Evolutionary conservation across 2,888 invertebrate species (phyloP).

Genomic region (Xestia xanthographa): DNA sequence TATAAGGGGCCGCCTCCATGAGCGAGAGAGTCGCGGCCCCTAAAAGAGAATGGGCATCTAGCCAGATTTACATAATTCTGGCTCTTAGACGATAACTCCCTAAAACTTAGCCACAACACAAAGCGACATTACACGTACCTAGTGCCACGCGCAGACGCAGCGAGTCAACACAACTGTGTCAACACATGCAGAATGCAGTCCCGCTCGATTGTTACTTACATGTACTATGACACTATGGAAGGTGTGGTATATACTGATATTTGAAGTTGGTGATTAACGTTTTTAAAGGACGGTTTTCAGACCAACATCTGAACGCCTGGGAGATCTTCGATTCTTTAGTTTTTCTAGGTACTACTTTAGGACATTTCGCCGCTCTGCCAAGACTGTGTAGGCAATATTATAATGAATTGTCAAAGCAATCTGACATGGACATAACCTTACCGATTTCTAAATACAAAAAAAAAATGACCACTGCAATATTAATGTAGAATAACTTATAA

Average conservation of each 20-base stretch:
- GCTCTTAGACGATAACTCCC: background rate
- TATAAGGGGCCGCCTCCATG: no score
- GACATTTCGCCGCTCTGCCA: no score
- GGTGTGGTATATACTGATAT: background rate
- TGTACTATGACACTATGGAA: conserved; percentile 10
- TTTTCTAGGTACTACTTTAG: no score
- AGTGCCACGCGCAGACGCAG: conserved; percentile 48
- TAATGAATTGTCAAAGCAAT: no score
- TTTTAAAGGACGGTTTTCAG: background rate
- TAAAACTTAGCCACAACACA: conserved; percentile 23
- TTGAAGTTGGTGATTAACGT: background rate
- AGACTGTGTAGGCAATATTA: no score
- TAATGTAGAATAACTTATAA: no score
- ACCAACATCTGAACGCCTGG: background rate
- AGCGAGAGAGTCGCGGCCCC: no score
- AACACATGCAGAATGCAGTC: conserved; percentile 62
- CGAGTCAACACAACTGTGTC: conserved; percentile 65
- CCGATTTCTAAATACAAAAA: no score
- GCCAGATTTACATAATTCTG: background rate
- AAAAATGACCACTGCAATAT: no score
- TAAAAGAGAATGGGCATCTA: background rate
- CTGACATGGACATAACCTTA: no score
- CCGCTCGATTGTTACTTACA: conserved; percentile 51
- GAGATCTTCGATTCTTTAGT: background rate
- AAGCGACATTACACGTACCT: conserved; percentile 32